Base-by-base conservation (phyloP, 1,140 invertebrate species). In the Eriocheir sinensis region DNA sequence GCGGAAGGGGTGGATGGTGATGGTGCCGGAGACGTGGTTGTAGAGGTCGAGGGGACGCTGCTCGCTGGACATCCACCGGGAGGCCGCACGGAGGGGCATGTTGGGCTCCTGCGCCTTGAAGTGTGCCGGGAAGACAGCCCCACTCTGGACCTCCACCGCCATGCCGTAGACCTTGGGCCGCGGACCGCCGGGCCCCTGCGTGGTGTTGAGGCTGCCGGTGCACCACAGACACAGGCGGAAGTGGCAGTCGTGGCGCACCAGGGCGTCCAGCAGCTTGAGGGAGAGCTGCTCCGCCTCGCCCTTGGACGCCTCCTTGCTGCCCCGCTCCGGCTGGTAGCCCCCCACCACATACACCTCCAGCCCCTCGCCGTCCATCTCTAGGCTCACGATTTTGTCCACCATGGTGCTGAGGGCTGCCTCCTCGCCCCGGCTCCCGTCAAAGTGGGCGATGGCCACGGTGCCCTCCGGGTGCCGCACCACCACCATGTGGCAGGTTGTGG, bases 401-500 rank as follows among this genome's bases (percentile, higher is more conserved):
- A 92, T 95, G 60, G 72, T 38, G 40, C 89, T 72, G 41, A 93
- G 86, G 12, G 92, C 90, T 32, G 88, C 85, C 40, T 93, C 81
- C 93, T 96, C 95, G 85, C 95, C 89, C 79, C 83, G 95, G 21
- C 94, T 95, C n/a, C 95, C 95, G 93, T 96, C 96, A 93, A 96
- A 96, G 72, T 96, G 96, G 27, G 96, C 95, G 21, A 96, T 53
- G 41, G 92, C 95, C n/a, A 95, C 91, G 36, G 85, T 95, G 30
- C 91, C 95, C 8, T 92, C 88, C 17, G 91, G 21, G 53, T 96
- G 93, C 21, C 93, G 89, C 27, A 96, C 85, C 2, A 96, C 81
- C 30, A 96, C 88, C 38, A 96, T 95, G 53, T 96, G 96, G 79
- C 96, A 96, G 44, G 96, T 96, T 30, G 96, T 96, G 48, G 96